Evolutionary conservation across 2,888 invertebrate genomes (phyloP), one percentile per base, ranked within the genome.

Genomic region (Philopedon plagiatum): DNA sequence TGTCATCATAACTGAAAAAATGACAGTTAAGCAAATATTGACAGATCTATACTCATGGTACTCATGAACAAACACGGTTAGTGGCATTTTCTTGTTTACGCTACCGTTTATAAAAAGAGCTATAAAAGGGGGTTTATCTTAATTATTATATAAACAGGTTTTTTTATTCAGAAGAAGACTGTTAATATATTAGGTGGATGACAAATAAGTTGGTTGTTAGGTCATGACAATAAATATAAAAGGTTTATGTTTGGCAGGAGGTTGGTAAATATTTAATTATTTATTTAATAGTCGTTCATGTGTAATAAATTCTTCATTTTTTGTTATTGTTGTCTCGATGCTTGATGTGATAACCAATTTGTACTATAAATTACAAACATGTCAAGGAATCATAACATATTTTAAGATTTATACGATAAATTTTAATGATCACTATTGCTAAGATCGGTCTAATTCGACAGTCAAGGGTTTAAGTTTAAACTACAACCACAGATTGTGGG

Each of bases 1-100:
- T 54, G 51, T 54, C 51, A 29, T 54, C 51, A 29, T 18, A 13
- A 54, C 15, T 54, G n/a, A 54, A 51, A 49, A 54, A 54, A 29
- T 29, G 51, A 54, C 51, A 54, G 51, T 54, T 54, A 54, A 9
- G 29, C 51, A 54, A 54, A 54, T 54, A 54, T 54, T 54, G 29
- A 54, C 51, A 54, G 51, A 54, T 13, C 29, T n/a, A n/a, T n/a
- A n/a, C n/a, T n/a, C n/a, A n/a, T n/a, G n/a, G n/a, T 54, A 26
- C 39, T 13, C 5, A 39, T 18, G 18, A 54, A 54, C 23, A 26
- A 54, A 54, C 51, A 54, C 15, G 8, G 51, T 54, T 54, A 54
- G 51, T 26, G 9, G 51, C 13, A 54, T 54, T 54, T 29, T 54
- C 23, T 29, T 54, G 29, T 54, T 54, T 54, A 54, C 15, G 29